A percentile compares a stretch with the other conserved stretches of the same genome.
Evolutionary conservation across 2,888 invertebrate species (phyloP).

Genomic region (Drosophila falleni): DNA sequence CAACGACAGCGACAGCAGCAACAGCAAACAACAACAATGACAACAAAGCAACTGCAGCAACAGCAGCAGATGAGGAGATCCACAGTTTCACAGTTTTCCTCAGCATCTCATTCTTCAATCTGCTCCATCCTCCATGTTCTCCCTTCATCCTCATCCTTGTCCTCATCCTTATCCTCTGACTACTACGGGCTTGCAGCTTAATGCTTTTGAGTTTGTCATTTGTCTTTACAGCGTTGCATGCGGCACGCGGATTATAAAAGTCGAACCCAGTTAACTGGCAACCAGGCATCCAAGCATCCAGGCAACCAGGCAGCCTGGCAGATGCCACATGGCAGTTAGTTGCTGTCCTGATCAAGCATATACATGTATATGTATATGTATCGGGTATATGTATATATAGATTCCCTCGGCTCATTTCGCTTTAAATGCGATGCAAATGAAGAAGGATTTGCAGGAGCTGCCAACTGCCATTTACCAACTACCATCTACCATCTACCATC

Average conservation of each 20-base stretch:
- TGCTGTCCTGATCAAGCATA: conserved; percentile 9
- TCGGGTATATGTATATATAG: conserved; percentile 7
- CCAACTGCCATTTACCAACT: background rate
- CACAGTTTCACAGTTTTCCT: conserved; percentile 5
- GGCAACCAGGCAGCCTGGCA: conserved; percentile 46
- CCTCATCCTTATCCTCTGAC: background rate
- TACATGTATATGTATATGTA: conserved; percentile 1
- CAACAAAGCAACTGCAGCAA: conserved; percentile 45
- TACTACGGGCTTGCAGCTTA: conserved; percentile 57
- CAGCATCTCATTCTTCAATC: conserved; percentile 2
- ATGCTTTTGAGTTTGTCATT: conserved; percentile 79
- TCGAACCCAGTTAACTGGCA: conserved; percentile 67
- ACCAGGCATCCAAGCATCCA: background rate
- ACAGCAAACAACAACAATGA: conserved; percentile 38
- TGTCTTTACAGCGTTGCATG: conserved; percentile 72
- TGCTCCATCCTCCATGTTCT: background rate
- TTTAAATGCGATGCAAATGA: conserved; percentile 58
- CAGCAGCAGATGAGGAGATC: conserved; percentile 30
- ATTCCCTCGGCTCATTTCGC: conserved; percentile 28
- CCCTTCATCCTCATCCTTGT: background rate
- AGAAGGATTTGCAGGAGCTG: conserved; percentile 43
- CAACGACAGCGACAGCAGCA: conserved; percentile 16
- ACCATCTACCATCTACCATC: background rate
- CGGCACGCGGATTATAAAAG: conserved; percentile 76
- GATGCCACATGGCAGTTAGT: conserved; percentile 27